Conservation (phyloP, 2,113 vertebrate genomes). For the Chrysemys picta region DNA sequence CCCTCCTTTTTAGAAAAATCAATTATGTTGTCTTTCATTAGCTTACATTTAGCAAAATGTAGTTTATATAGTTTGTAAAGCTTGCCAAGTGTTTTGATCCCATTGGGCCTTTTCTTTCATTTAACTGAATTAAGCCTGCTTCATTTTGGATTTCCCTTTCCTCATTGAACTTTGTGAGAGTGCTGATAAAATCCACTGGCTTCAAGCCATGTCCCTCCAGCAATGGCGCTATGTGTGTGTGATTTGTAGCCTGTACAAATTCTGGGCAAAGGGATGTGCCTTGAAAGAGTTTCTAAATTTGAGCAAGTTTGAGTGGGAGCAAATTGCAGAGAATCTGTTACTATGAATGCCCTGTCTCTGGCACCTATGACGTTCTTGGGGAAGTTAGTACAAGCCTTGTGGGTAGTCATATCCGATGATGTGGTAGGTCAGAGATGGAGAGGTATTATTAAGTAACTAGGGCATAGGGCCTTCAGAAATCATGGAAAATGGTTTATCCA, state of each 20-base stretch:
- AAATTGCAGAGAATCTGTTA: neutral
- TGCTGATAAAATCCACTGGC: neutral
- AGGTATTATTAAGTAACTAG: neutral
- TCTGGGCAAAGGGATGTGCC: neutral
- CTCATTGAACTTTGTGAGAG: neutral
- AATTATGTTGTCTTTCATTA: neutral
- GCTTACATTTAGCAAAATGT: neutral
- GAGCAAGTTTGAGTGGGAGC: neutral
- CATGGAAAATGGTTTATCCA: neutral
- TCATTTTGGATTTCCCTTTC: neutral
- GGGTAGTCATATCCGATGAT: too few species aligned
- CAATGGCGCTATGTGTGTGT: neutral
- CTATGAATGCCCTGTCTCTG: neutral
- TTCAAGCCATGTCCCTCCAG: neutral
- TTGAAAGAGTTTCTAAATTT: neutral
- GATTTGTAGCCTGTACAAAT: neutral
- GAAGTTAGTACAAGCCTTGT: neutral
- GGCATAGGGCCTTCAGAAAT: neutral
- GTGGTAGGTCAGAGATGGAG: neutral
- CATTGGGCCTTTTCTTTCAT: neutral
- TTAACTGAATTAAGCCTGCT: neutral
- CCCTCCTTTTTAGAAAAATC: neutral
- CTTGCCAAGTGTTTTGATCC: neutral
- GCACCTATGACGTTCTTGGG: accelerated
- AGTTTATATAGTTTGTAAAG: neutral